Evolutionary conservation across 1,140 invertebrate species (phyloP).

Genomic region (Apis mellifera): DNA sequence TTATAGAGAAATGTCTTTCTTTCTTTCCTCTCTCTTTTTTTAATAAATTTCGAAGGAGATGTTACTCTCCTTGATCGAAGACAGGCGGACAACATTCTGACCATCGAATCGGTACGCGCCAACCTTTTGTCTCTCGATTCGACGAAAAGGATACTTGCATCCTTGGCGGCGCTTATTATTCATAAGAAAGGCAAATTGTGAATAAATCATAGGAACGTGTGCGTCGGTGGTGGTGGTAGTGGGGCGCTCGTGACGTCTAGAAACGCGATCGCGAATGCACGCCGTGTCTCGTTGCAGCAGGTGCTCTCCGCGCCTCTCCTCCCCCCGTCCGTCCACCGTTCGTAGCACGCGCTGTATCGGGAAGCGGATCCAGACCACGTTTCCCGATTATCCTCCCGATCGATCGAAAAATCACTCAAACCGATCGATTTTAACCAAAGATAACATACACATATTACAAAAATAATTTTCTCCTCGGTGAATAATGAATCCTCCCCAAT

Average conservation of each 20-base stretch:
- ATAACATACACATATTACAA: no score
- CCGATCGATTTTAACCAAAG: no score
- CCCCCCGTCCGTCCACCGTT: neutral
- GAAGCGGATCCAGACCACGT: neutral
- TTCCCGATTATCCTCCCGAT: neutral
- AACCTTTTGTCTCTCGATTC: conserved; percentile 19
- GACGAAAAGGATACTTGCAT: conserved; percentile 31
- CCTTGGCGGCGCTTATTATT: conserved; percentile 57
- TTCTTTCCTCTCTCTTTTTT: neutral
- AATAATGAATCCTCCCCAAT: no score
- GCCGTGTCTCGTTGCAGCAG: conserved; percentile 39
- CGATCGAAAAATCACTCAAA: neutral
- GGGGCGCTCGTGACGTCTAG: conserved; percentile 46
- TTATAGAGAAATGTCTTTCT: no score
- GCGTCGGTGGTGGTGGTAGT: conserved; percentile 40
- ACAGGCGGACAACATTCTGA: no score
- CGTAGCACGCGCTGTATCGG: conserved; percentile 4
- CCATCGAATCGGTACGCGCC: conserved; percentile 22
- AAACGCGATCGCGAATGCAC: conserved; percentile 58
- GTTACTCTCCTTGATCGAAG: no score
- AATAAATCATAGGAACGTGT: conserved; percentile 65
- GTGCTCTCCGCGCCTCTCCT: neutral
- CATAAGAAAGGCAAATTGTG: conserved; percentile 62
- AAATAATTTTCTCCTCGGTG: no score
- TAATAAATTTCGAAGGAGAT: neutral